phyloP scores from a whole-genome alignment of 2,113 vertebrate species.

The Pelecanoides urinatrix region DNA sequence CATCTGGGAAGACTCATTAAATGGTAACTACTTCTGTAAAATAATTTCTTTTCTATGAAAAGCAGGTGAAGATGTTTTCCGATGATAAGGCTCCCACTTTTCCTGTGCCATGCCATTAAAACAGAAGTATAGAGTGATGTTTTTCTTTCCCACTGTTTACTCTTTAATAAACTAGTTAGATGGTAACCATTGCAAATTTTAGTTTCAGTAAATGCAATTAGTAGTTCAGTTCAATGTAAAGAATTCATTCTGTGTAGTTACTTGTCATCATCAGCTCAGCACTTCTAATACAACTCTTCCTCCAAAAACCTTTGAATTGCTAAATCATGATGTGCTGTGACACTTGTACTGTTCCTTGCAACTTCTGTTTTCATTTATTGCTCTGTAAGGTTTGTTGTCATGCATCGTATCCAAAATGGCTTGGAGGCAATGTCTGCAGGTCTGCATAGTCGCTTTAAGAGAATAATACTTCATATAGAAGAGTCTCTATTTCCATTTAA shows the following conservation, averaged over 20 bases:
- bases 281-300: neutral
- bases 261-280: neutral
- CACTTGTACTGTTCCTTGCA: rapidly evolving
- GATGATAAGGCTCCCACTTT: neutral
- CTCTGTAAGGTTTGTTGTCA: neutral
- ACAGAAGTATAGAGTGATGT: neutral
- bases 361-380: no score
- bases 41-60: neutral
- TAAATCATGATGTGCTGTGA: no score
- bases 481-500: neutral
- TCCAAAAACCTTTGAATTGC: neutral
- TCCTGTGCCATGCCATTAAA: neutral
- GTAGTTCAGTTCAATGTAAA: neutral
- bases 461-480: neutral
- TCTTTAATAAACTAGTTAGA: neutral
- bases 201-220: neutral
- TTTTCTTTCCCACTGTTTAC: neutral
- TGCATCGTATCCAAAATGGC: neutral
- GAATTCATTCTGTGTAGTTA: neutral
- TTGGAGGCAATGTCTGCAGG: neutral
- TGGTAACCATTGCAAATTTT: no score
- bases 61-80: neutral
- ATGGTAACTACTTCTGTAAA: neutral
- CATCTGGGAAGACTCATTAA: neutral
- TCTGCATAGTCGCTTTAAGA: neutral